Conservation (phyloP, 2,797 vertebrate species). For the Ceryle rudis region DNA sequence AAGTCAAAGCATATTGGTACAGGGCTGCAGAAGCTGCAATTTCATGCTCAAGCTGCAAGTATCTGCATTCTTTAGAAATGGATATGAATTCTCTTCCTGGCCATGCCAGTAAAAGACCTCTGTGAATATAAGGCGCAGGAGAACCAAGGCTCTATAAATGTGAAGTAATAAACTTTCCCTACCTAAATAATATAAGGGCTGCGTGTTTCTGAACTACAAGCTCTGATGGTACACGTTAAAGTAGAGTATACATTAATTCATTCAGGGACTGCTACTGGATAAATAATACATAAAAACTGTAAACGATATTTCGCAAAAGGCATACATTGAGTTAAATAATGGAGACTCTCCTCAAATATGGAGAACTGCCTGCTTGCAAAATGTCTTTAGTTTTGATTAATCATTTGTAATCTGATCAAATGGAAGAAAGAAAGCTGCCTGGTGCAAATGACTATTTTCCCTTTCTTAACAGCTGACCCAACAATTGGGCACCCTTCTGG, state of each 20-base stretch:
- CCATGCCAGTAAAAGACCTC: not conserved
- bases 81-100: conserved; percentile 15
- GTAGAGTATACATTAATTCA: not conserved
- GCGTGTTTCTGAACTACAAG: not conserved
- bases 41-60: not conserved
- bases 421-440: conserved; percentile 7
- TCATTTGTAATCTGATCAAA: conserved; percentile 21
- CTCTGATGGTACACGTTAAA: not conserved
- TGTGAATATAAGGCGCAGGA: conserved; percentile 7
- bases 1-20: not conserved
- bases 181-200: not conserved
- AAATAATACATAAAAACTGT: not conserved
- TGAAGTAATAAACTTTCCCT: not conserved
- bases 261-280: not conserved
- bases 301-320: not conserved
- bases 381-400: conserved; percentile 1
- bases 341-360: not conserved
- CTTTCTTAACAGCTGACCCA: conserved; percentile 15
- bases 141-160: not conserved
- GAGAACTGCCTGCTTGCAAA: not conserved
- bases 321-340: not conserved
- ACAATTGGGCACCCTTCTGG: not conserved
- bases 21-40: not conserved
- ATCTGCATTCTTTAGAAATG: not conserved
- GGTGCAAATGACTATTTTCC: not conserved